Conservation (phyloP, 1,140 invertebrate genomes). For the Calliphora vicina region DNA sequence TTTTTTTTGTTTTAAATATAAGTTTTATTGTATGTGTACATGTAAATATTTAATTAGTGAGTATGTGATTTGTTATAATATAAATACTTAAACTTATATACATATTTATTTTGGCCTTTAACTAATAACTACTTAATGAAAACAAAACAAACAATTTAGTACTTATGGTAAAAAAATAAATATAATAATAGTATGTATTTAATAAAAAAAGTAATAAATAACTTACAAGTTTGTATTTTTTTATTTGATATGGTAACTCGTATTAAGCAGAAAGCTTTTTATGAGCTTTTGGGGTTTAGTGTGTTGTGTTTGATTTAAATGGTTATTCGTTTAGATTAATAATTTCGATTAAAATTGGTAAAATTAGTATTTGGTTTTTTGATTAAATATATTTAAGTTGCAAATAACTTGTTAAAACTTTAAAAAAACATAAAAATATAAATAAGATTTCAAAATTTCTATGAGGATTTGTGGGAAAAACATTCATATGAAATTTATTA, state of each 20-base stretch:
- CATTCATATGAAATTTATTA: no score
- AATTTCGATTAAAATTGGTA: no score
- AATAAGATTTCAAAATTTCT: no score
- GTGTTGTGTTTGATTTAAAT: no score
- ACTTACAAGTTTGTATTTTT: background rate
- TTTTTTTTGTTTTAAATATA: background rate
- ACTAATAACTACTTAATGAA: background rate
- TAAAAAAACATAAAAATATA: no score
- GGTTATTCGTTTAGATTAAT: no score
- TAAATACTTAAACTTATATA: background rate
- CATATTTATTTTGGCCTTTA: slow-evolving; percentile 4
- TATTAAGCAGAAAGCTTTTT: background rate
- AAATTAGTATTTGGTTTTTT: no score
- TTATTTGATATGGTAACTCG: background rate
- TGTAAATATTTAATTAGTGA: background rate
- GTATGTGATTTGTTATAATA: slow-evolving; percentile 10
- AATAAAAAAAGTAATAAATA: background rate
- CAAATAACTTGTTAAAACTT: no score
- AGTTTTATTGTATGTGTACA: background rate
- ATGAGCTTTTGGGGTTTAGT: background rate
- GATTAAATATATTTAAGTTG: no score
- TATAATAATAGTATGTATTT: background rate
- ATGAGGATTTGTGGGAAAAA: no score
- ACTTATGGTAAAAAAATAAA: background rate
- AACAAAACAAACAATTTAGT: background rate